Conservation (phyloP, 2,888 invertebrate genomes). For the Cheilosia vernalis region DNA sequence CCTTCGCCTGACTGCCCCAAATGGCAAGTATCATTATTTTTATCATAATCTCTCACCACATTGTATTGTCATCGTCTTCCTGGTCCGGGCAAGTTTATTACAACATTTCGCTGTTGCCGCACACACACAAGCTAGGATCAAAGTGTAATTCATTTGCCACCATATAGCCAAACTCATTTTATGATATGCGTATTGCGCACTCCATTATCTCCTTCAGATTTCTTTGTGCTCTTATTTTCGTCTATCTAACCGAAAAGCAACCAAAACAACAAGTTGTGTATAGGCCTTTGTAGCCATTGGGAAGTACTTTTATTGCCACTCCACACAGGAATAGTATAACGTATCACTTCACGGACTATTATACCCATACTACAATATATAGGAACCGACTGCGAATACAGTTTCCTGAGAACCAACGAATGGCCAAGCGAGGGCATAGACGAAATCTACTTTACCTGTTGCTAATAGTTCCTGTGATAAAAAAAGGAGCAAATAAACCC, state of each 20-base stretch:
- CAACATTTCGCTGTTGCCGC: slow-evolving; percentile 16
- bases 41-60: slow-evolving; percentile 62
- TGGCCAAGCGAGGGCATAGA: slow-evolving; percentile 31
- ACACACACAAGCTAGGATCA: slow-evolving; percentile 19
- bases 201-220: slow-evolving; percentile 24
- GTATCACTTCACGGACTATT: slow-evolving; percentile 27
- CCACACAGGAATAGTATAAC: slow-evolving; percentile 41
- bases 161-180: slow-evolving; percentile 35
- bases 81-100: slow-evolving; percentile 46
- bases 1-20: slow-evolving; percentile 27
- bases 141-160: slow-evolving; percentile 54
- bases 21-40: slow-evolving; percentile 32
- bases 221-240: slow-evolving; percentile 23
- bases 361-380: slow-evolving; percentile 13
- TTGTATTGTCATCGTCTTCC: slow-evolving; percentile 66
- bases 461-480: slow-evolving; percentile 52
- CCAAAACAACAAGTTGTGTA: background rate
- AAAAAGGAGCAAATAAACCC: background rate
- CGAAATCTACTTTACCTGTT: slow-evolving; percentile 73
- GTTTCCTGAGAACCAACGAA: slow-evolving; percentile 50
- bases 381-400: background rate
- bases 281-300: background rate
- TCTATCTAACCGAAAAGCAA: slow-evolving; percentile 2
- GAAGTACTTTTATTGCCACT: slow-evolving; percentile 59
- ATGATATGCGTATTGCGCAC: slow-evolving; percentile 46